Evolutionary conservation across 2,888 invertebrate genomes (phyloP).

Genomic region (Agrochola circellaris): DNA sequence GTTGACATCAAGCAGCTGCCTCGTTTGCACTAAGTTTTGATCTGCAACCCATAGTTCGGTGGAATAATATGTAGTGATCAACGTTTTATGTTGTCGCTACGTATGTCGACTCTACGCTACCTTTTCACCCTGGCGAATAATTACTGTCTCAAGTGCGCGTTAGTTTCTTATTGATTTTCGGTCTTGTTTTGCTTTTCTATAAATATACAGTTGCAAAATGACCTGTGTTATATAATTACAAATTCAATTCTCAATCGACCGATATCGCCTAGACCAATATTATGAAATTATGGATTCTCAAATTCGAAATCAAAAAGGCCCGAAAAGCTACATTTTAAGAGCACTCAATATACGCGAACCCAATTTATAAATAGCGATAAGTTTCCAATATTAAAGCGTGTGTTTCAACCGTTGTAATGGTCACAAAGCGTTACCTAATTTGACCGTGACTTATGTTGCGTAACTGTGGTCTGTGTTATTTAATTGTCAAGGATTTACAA

Average conservation of each 20-base stretch:
- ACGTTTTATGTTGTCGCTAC: slow-evolving; percentile 14
- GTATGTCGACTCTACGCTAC: slow-evolving; percentile 45
- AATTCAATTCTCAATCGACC: slow-evolving; percentile 5
- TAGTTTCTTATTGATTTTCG: neutral
- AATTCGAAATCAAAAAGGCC: slow-evolving; percentile 1
- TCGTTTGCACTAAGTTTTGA: slow-evolving; percentile 26
- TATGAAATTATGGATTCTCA: slow-evolving; percentile 7
- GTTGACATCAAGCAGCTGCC: slow-evolving; percentile 12
- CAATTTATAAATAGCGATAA: slow-evolving; percentile 1
- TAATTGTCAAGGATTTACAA: slow-evolving; percentile 33
- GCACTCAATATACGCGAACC: too few relatives aligned
- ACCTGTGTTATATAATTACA: neutral
- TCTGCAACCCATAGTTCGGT: slow-evolving; percentile 29
- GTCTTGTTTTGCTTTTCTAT: neutral
- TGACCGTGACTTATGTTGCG: slow-evolving; percentile 20
- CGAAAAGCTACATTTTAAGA: neutral
- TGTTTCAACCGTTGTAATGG: slow-evolving; percentile 1
- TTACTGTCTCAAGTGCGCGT: neutral
- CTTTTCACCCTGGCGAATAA: neutral
- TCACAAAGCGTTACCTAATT: slow-evolving; percentile 11
- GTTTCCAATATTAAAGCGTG: slow-evolving; percentile 8
- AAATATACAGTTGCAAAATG: neutral
- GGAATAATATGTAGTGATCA: slow-evolving; percentile 18
- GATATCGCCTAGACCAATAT: neutral
- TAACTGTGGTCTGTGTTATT: slow-evolving; percentile 28